Percentiles rank a stretch among this genome's conserved stretches.
phyloP scores from a whole-genome alignment of 2,113 vertebrate species.

The Tupaia chinensis region DNA sequence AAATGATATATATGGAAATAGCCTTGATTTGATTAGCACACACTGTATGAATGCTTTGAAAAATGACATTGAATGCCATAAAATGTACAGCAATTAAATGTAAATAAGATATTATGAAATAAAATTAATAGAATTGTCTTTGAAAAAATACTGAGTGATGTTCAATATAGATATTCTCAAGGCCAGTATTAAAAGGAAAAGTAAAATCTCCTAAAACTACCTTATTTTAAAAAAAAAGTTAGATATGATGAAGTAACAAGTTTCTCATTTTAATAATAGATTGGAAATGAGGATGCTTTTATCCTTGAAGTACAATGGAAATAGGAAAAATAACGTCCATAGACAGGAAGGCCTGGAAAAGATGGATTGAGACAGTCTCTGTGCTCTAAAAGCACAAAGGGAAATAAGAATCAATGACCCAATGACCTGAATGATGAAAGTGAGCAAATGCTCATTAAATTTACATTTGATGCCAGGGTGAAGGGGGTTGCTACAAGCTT shows the following conservation, averaged over 20 bases:
- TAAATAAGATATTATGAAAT: too few species aligned
- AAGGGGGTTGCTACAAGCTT: neutral
- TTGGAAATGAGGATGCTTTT: conserved; percentile 42
- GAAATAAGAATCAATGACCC: conserved; percentile 72
- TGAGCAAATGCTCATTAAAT: conserved; percentile 70
- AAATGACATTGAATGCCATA: too few species aligned
- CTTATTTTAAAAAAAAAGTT: neutral
- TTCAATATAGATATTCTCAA: neutral
- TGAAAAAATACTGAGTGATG: neutral
- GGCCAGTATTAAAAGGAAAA: neutral
- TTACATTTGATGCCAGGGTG: conserved; percentile 52
- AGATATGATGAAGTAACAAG: neutral
- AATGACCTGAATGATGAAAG: conserved; percentile 72
- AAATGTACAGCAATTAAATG: too few species aligned
- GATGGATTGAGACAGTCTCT: conserved; percentile 47
- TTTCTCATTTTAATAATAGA: conserved; percentile 48
- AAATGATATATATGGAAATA: too few species aligned
- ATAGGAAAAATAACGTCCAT: conserved; percentile 13
- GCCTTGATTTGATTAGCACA: too few species aligned
- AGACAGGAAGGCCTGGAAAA: conserved; percentile 6
- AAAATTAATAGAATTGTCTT: neutral
- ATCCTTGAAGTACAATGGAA: conserved; percentile 52
- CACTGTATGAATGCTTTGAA: too few species aligned
- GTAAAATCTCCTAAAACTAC: neutral
- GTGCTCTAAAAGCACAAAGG: conserved; percentile 64